phyloP scores from a whole-genome alignment of 2,797 vertebrate species.

The Enteromius thamalakanensis region DNA sequence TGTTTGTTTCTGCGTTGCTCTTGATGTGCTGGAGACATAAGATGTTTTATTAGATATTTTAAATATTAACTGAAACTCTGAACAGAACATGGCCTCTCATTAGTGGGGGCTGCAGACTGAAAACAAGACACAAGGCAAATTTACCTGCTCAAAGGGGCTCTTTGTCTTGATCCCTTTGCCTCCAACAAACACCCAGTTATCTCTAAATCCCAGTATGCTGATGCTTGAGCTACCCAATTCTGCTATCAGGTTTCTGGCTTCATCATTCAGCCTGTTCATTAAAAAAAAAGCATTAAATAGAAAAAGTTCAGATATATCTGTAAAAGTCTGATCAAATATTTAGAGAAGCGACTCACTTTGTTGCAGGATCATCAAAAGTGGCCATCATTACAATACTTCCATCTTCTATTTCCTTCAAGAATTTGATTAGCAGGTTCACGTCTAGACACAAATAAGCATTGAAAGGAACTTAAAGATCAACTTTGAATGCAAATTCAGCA shows the following conservation, averaged over 20 bases:
- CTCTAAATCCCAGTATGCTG: slow-evolving; percentile 86
- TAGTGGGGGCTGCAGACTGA: background rate
- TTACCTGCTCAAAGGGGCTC: slow-evolving; percentile 97
- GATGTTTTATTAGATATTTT: background rate
- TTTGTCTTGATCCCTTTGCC: slow-evolving; percentile 98
- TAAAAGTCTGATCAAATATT: background rate
- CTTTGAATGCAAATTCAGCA: background rate
- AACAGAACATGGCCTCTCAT: background rate
- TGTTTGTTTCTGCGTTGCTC: slow-evolving; percentile 94
- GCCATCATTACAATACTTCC: slow-evolving; percentile 94
- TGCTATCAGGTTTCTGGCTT: slow-evolving; percentile 86
- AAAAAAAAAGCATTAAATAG: slow-evolving; percentile 2
- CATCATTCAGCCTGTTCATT: slow-evolving; percentile 84
- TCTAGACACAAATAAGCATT: slow-evolving; percentile 73
- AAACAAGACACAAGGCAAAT: background rate
- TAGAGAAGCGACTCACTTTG: slow-evolving; percentile 82
- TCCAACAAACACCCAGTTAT: slow-evolving; percentile 98
- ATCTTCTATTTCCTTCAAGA: slow-evolving; percentile 86
- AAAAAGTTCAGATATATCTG: background rate
- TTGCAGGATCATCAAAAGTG: slow-evolving; percentile 91
- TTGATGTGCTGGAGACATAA: slow-evolving; percentile 87
- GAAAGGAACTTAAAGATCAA: background rate
- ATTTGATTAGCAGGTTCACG: slow-evolving; percentile 85
- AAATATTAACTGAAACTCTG: background rate
- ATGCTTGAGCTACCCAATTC: slow-evolving; percentile 88